These are phyloP conservation scores for Sebastes steindachneri DNA, from an alignment of 2,797 vertebrate genomes.

Conservation along the genomic window DNA sequence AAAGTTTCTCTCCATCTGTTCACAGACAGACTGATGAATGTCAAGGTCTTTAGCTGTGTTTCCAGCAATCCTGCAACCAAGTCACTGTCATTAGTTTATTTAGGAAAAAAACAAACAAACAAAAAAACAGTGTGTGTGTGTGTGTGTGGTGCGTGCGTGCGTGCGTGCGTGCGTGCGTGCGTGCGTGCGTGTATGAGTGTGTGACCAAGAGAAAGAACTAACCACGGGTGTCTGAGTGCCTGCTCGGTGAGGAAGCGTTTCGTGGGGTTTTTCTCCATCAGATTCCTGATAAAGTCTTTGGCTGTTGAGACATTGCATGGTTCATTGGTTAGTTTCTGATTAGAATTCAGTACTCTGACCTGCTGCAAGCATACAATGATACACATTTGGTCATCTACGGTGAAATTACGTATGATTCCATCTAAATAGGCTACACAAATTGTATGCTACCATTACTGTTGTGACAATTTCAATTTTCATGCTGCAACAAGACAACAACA, in stretches of 20 bases:
- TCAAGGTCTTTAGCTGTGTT: conserved; percentile 88
- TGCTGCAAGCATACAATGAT: neutral
- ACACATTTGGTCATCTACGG: neutral
- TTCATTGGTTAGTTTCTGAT: neutral
- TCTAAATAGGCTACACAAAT: no score
- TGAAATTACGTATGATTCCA: no score
- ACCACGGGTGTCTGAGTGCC: conserved; percentile 93
- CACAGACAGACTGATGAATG: conserved; percentile 90
- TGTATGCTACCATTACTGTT: no score
- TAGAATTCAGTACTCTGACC: neutral
- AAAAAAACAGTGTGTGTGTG: neutral
- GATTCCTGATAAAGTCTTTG: conserved; percentile 92
- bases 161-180: neutral
- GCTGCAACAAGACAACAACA: neutral
- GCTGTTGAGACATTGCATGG: conserved; percentile 77
- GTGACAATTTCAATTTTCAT: neutral
- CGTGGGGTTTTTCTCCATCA: conserved; percentile 90
- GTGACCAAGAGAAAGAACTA: conserved; percentile 52
- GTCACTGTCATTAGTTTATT: neutral
- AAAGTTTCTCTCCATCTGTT: conserved; percentile 94
- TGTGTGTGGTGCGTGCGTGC: neutral
- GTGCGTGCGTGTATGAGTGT: neutral
- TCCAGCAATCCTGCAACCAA: conserved; percentile 87
- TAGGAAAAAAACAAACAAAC: neutral
- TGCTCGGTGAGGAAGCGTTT: conserved; percentile 90